Evolutionary conservation across 2,797 vertebrate species (phyloP), one percentile per base, ranked within the genome.

Genomic region (Eulemur rubriventer): DNA sequence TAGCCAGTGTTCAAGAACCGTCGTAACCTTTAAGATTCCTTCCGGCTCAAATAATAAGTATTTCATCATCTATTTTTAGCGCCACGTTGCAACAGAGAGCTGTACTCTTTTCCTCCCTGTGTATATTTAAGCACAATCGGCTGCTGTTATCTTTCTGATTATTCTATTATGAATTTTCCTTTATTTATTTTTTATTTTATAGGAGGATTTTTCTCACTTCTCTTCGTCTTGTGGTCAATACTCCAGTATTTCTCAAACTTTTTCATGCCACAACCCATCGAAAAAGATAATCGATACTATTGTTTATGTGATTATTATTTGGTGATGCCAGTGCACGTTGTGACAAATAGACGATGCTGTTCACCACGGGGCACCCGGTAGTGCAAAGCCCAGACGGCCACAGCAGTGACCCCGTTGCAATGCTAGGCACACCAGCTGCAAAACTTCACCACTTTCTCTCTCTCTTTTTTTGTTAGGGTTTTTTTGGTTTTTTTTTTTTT

Each of bases 61-160:
- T 65, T 95, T 92, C 73, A 26, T 59, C 17, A 1, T 55, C 96
- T 96, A 89, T 97, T 96, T 97, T 96, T 95, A 97, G 96, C 65
- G 26, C 26, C 1, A 22, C 72, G 0, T 52, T 84, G 73, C 57
- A 85, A 52, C 30, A 43, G 80, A 93, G 61, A 89, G 43, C 43
- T 72, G 50, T 85, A 35, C 52, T 63, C 65, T 63, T 70, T 73
- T 52, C 72, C 41, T 48, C 18, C 61, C 50, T 3, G 0, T 80
- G 2, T 75, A 30, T 83, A 46, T 70, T n/a, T 50, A 81, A 61
- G 50, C 41, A 11, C 16, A 76, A 22, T 55, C 35, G 72, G 22
- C 52, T 88, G 24, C 59, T 7, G 1, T 30, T 48, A 6, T 38
- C 33, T 90, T 76, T 50, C 3, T 14, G 46, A 91, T 57, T 7